phyloP scores from a whole-genome alignment of 2,797 vertebrate species.

The Pseudocheirus occidentalis region DNA sequence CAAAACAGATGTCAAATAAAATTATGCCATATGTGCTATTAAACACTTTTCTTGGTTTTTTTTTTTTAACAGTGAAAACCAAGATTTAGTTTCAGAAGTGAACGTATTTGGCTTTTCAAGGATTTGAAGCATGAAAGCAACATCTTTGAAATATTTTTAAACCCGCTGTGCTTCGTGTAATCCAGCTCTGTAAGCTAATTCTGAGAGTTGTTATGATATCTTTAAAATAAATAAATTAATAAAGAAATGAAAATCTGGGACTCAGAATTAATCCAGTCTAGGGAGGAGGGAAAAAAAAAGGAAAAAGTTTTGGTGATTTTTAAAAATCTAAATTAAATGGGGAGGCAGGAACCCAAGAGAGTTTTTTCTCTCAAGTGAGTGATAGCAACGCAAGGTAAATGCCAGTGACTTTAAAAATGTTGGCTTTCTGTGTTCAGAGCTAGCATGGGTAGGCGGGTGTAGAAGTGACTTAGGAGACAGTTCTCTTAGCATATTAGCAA shows the following conservation, averaged over 20 bases:
- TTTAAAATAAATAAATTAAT: constrained; percentile 75
- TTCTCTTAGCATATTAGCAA: not conserved
- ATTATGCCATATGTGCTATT: constrained; percentile 91
- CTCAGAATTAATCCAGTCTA: not conserved
- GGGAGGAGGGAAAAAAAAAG: not conserved
- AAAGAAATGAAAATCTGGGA: constrained; percentile 14
- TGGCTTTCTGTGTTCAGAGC: not conserved
- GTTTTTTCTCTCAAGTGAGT: constrained; percentile 17
- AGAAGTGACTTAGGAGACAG: not conserved
- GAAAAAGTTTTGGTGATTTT: not conserved
- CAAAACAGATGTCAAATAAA: constrained; percentile 92
- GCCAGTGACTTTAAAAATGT: not conserved
- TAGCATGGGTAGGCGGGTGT: accelerated
- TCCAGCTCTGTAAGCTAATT: constrained; percentile 75
- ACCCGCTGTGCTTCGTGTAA: constrained; percentile 79
- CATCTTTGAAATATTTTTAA: constrained; percentile 84
- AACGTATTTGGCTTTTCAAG: constrained; percentile 84
- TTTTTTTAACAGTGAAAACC: constrained; percentile 81
- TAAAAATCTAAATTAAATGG: constrained; percentile 10
- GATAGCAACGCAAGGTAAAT: constrained; percentile 7
- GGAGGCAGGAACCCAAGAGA: constrained; percentile 2
- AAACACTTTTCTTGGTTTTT: constrained; percentile 85
- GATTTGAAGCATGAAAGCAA: constrained; percentile 84
- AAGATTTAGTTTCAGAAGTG: constrained; percentile 86
- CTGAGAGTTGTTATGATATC: constrained; percentile 57